Conservation (phyloP, 37 sponge, comb jelly and placozoan species). For the Diacarnus erythraeanus region DNA sequence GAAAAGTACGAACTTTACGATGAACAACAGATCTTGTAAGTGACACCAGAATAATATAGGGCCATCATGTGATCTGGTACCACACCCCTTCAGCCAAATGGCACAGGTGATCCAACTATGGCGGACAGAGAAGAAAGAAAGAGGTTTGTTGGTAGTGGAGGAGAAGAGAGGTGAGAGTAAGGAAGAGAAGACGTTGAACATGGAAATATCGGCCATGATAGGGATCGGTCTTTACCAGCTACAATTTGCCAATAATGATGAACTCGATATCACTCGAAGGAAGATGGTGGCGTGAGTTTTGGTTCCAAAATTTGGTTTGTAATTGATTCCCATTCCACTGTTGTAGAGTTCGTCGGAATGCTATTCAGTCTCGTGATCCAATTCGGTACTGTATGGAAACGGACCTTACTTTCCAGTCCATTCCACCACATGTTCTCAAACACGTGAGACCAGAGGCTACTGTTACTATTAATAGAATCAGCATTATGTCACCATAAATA, state of each 20-base stretch:
- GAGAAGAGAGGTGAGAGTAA: slow-evolving; percentile 56
- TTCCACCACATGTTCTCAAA: slow-evolving; percentile 47
- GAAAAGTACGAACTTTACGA: slow-evolving; percentile 83
- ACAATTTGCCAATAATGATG: slow-evolving; percentile 81
- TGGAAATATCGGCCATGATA: slow-evolving; percentile 75
- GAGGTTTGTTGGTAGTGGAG: slow-evolving; percentile 39
- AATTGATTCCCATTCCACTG: background rate
- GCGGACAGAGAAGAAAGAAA: slow-evolving; percentile 45
- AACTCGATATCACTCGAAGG: slow-evolving; percentile 83
- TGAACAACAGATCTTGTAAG: slow-evolving; percentile 86
- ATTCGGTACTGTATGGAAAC: slow-evolving; percentile 76
- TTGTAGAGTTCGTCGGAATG: slow-evolving; percentile 68
- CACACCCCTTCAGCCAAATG: slow-evolving; percentile 58
- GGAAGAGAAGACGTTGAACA: slow-evolving; percentile 82
- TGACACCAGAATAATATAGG: background rate
- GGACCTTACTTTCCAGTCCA: slow-evolving; percentile 11
- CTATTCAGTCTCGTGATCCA: slow-evolving; percentile 48
- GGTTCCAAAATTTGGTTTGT: too few relatives aligned
- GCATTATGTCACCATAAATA: too few relatives aligned
- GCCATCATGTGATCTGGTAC: background rate
- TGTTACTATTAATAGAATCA: too few relatives aligned
- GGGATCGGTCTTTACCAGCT: slow-evolving; percentile 86
- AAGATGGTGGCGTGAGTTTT: slow-evolving; percentile 81
- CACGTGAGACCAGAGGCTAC: slow-evolving; percentile 47
- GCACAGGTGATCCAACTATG: slow-evolving; percentile 49